Percentiles rank a stretch among this genome's conserved stretches.
Evolutionary conservation across 1,140 invertebrate species (phyloP).

Genomic region (Conus ventricosus): DNA sequence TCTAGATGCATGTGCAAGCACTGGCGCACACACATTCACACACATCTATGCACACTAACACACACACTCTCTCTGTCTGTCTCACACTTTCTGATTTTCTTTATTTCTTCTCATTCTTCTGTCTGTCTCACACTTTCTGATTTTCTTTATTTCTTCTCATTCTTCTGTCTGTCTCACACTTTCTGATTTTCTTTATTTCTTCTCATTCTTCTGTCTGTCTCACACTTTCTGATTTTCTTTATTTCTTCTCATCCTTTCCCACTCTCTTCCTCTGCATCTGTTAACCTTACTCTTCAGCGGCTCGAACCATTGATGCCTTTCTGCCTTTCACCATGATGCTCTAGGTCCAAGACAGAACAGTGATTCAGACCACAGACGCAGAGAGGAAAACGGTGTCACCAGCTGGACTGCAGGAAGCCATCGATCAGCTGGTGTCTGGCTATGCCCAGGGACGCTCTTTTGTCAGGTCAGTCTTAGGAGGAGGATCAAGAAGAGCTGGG

Average conservation of each 20-base stretch:
- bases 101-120: too few relatives aligned
- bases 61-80: neutral
- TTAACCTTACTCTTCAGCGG: too few relatives aligned
- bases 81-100: too few relatives aligned
- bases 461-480: conserved; percentile 81
- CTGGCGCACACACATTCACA: neutral
- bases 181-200: too few relatives aligned
- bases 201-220: too few relatives aligned
- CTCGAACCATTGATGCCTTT: neutral
- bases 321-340: neutral
- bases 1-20: neutral
- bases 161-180: too few relatives aligned
- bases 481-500: neutral
- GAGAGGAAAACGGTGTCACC: conserved; percentile 88
- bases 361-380: conserved; percentile 90
- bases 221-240: too few relatives aligned
- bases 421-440: conserved; percentile 83
- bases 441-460: conserved; percentile 87
- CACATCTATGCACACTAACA: neutral
- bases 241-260: too few relatives aligned
- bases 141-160: too few relatives aligned
- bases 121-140: too few relatives aligned
- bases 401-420: conserved; percentile 86
- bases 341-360: conserved; percentile 84
- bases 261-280: too few relatives aligned